A percentile compares a stretch with the other conserved stretches of the same genome.
Conservation (phyloP, 2,888 invertebrate genomes). For the Trissonchulus sp. region DNA sequence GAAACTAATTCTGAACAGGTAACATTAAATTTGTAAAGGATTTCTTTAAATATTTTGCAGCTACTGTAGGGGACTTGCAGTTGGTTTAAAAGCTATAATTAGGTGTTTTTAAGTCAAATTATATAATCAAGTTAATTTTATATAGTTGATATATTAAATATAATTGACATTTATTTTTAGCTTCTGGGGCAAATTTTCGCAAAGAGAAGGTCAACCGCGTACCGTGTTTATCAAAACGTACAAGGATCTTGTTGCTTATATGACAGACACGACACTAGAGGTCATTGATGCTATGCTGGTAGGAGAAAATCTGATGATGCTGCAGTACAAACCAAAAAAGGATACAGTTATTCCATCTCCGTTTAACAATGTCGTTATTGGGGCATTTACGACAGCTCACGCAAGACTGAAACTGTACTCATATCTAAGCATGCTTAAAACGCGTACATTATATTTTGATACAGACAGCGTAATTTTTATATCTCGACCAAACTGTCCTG, state of each 20-base stretch:
- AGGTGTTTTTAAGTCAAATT: background rate
- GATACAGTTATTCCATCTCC: background rate
- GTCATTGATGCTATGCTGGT: background rate
- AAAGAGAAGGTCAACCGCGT: background rate
- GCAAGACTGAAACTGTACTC: background rate
- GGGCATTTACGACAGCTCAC: slow-evolving; percentile 4
- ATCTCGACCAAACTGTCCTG: background rate
- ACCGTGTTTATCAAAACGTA: background rate
- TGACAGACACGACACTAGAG: background rate
- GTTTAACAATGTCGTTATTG: background rate
- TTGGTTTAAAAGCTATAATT: too few species aligned
- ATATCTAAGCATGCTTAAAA: background rate
- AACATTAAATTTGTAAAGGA: background rate
- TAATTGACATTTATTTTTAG: slow-evolving; percentile 14
- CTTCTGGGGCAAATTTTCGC: slow-evolving; percentile 9
- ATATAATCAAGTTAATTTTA: too few species aligned
- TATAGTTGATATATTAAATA: too few species aligned
- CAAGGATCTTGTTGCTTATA: background rate
- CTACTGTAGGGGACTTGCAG: too few species aligned
- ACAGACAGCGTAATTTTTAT: slow-evolving; percentile 16
- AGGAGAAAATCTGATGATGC: slow-evolving; percentile 16
- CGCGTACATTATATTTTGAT: background rate
- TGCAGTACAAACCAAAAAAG: slow-evolving; percentile 2
- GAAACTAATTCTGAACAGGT: slow-evolving; percentile 17
- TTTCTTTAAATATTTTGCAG: too few species aligned